Percentiles rank a stretch among this genome's conserved stretches.
phyloP scores from a whole-genome alignment of 2,113 vertebrate species.

The Vireo altiloquus region DNA sequence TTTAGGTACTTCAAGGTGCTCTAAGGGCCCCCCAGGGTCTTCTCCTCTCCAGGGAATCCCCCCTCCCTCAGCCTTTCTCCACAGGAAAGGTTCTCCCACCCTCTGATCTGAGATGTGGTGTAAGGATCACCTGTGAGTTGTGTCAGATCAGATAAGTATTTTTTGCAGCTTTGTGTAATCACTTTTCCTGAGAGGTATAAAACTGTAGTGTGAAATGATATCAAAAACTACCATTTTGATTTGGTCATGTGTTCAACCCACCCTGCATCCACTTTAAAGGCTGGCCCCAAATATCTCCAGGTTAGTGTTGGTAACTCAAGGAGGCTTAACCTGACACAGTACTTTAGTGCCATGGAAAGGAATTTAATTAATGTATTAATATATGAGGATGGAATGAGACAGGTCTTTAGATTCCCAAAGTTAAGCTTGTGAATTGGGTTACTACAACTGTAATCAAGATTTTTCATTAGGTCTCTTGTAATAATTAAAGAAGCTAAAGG shows the following conservation, averaged over 20 bases:
- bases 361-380: background rate
- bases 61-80: background rate
- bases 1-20: background rate
- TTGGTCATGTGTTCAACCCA: background rate
- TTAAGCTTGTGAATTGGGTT: background rate
- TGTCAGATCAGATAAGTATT: rapidly evolving
- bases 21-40: background rate
- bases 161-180: background rate
- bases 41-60: background rate
- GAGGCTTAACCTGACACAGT: background rate
- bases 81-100: background rate
- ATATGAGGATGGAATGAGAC: background rate
- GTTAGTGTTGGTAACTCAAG: background rate
- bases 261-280: background rate
- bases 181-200: background rate
- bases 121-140: background rate
- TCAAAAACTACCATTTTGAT: background rate
- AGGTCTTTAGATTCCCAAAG: background rate
- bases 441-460: background rate
- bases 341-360: background rate
- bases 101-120: background rate
- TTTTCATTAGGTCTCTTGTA: background rate
- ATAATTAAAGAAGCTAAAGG: background rate
- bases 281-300: background rate
- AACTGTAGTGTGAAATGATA: rapidly evolving